phyloP scores from a whole-genome alignment of 2,797 vertebrate genomes.

The Syngnathus acus region DNA sequence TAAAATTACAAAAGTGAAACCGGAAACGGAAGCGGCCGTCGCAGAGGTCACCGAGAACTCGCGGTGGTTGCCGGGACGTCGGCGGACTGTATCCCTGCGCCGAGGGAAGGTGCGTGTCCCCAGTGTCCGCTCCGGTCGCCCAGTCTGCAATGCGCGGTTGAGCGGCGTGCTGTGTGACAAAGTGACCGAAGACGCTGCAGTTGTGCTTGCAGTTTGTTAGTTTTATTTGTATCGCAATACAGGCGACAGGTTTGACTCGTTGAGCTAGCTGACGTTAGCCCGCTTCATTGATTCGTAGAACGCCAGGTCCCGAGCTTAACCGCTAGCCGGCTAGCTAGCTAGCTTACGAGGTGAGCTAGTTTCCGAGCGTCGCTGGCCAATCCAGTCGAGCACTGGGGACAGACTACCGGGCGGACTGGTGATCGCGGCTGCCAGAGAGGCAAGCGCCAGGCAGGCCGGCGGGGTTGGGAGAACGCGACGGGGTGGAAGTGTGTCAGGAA shows the following conservation, averaged over 20 bases:
- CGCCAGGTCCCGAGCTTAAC: constrained; percentile 46
- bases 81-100: constrained; percentile 68
- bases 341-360: constrained; percentile 21
- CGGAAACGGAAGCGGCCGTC: constrained; percentile 54
- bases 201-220: constrained; percentile 37
- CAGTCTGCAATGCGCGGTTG: constrained; percentile 59
- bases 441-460: constrained; percentile 35
- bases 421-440: constrained; percentile 36
- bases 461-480: constrained; percentile 70
- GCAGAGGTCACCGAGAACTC: constrained; percentile 66
- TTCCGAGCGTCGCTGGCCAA: constrained; percentile 37
- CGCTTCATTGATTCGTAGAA: constrained; percentile 51
- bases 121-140: constrained; percentile 75
- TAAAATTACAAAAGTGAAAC: not conserved
- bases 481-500: constrained; percentile 72
- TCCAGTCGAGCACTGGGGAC: constrained; percentile 30
- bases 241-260: constrained; percentile 53
- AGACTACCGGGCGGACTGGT: constrained; percentile 36
- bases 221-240: constrained; percentile 23
- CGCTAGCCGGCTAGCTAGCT: constrained; percentile 47
- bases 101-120: constrained; percentile 72
- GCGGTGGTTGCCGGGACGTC: constrained; percentile 70
- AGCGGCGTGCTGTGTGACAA: constrained; percentile 30
- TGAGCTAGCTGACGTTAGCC: constrained; percentile 59
- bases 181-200: constrained; percentile 32